phyloP scores from a whole-genome alignment of 2,888 invertebrate genomes.

The Drosophila basisetae region DNA sequence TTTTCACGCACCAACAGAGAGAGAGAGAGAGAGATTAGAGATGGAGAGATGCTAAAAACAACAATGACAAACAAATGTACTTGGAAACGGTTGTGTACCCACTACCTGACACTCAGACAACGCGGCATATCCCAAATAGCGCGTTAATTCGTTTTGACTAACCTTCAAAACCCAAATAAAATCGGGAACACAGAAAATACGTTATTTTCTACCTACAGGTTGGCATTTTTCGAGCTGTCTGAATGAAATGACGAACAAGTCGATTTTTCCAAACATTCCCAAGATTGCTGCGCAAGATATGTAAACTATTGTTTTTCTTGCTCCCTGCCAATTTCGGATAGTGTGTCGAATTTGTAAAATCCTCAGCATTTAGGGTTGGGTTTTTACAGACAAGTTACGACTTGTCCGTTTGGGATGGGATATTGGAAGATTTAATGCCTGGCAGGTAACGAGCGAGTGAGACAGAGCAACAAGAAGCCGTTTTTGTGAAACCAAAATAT shows the following conservation, averaged over 20 bases:
- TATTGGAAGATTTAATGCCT: conserved; percentile 34
- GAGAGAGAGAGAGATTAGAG: not conserved
- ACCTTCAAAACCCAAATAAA: conserved; percentile 66
- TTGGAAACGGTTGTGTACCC: conserved; percentile 26
- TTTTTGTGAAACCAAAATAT: conserved; percentile 37
- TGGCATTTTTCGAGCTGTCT: conserved; percentile 48
- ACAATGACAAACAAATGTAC: conserved; percentile 68
- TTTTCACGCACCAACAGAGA: conserved; percentile 67
- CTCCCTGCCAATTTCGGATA: conserved; percentile 53
- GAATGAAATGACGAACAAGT: conserved; percentile 71
- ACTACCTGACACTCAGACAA: conserved; percentile 64
- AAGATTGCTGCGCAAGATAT: conserved; percentile 63
- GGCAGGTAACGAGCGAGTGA: conserved; percentile 66
- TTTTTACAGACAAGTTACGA: conserved; percentile 63
- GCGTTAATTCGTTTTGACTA: conserved; percentile 80
- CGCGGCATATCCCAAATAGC: conserved; percentile 63
- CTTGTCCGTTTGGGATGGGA: conserved; percentile 59
- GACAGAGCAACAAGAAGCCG: conserved; percentile 37
- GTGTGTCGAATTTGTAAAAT: conserved; percentile 77
- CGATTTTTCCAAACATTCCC: conserved; percentile 49
- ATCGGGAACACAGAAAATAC: conserved; percentile 55
- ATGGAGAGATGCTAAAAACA: conserved; percentile 52
- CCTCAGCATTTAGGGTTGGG: conserved; percentile 51
- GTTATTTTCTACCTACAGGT: conserved; percentile 66
- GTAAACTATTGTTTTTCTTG: conserved; percentile 48